phyloP scores from a whole-genome alignment of 2,113 vertebrate genomes.

The Protobothrops mucrosquamatus region DNA sequence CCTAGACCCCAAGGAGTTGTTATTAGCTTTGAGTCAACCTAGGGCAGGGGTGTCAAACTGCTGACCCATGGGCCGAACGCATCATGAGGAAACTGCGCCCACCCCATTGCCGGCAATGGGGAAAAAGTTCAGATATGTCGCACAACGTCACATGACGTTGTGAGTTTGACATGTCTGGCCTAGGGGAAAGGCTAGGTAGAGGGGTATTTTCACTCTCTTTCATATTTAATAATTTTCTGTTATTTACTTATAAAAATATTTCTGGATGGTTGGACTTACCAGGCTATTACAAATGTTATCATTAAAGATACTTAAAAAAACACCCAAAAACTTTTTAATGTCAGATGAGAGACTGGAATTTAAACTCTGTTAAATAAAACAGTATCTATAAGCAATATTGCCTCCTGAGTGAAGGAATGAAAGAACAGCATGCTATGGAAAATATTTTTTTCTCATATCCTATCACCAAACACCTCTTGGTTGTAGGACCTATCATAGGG shows the following conservation, averaged over 20 bases:
- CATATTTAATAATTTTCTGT: not conserved
- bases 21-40: not conserved
- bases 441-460: not conserved
- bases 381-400: not conserved
- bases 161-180: no score
- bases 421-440: not conserved
- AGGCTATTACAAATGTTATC: not conserved
- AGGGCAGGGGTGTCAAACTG: not conserved
- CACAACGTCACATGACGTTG: no score
- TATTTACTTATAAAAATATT: not conserved
- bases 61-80: no score
- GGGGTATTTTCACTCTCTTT: not conserved
- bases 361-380: not conserved
- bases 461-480: not conserved
- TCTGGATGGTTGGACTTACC: not conserved
- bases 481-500: not conserved
- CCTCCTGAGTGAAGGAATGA: not conserved
- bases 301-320: not conserved
- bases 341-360: not conserved
- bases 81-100: no score
- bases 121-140: no score
- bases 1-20: not conserved
- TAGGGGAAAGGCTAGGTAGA: not conserved
- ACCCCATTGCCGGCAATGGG: no score
- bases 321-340: not conserved